Evolutionary conservation across 92 coral and sea anemone species (phyloP).

Genomic region (Ricordea florida): DNA sequence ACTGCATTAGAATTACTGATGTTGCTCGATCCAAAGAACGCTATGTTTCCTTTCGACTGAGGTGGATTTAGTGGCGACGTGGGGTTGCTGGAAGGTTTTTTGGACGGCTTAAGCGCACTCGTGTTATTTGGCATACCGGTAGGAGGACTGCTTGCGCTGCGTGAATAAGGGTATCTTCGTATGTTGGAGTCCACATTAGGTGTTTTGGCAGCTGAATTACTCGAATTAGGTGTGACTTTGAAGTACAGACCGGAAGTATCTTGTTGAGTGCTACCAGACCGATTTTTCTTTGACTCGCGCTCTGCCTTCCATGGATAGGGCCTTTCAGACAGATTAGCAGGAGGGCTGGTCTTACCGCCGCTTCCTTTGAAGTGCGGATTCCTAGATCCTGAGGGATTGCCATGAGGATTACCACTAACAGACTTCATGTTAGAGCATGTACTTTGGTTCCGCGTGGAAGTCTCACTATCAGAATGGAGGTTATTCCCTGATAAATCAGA

Average conservation of each 20-base stretch:
- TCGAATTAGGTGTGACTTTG: too few species aligned
- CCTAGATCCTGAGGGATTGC: neutral
- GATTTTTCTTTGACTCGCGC: neutral
- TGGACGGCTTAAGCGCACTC: slow-evolving; percentile 12
- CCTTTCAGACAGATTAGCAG: neutral
- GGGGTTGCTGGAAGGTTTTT: slow-evolving; percentile 25
- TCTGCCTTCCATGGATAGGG: neutral
- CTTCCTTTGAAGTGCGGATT: neutral
- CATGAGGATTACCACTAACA: neutral
- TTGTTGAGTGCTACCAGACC: too few species aligned
- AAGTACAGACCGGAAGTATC: too few species aligned
- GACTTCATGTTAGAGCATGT: too few species aligned
- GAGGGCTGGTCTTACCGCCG: neutral
- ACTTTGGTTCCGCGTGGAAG: too few species aligned
- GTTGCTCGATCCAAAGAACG: neutral
- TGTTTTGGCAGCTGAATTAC: too few species aligned
- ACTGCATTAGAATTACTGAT: neutral
- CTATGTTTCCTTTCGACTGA: neutral
- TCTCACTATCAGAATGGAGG: too few species aligned
- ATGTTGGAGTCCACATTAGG: neutral
- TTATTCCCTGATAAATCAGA: too few species aligned
- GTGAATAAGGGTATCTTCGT: slow-evolving; percentile 15
- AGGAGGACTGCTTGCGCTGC: slow-evolving; percentile 14
- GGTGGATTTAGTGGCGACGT: neutral
- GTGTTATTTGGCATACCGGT: neutral